A percentile compares a stretch with the other conserved stretches of the same genome.
These are phyloP conservation scores for Xyrauchen texanus DNA, from an alignment of 2,113 vertebrate genomes.

Conservation along the genomic window DNA sequence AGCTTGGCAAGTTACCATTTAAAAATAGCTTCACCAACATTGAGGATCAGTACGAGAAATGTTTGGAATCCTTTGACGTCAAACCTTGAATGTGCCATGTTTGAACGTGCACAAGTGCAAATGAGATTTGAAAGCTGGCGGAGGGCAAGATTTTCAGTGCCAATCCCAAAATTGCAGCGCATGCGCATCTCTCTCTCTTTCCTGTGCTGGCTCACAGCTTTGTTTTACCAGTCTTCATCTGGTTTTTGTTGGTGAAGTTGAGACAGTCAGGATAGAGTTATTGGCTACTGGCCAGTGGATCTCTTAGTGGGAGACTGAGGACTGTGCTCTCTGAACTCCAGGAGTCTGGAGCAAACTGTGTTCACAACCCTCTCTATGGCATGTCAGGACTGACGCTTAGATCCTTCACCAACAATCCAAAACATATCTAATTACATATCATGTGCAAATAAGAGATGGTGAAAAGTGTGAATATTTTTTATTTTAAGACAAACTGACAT, in stretches of 20 bases:
- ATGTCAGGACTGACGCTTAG: not conserved
- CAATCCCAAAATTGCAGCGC: no score
- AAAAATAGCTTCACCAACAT: no score
- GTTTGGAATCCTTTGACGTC: no score
- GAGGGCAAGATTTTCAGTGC: no score
- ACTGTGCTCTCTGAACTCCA: slow-evolving; percentile 40
- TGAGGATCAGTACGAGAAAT: no score
- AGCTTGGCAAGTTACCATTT: no score
- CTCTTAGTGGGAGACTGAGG: slow-evolving; percentile 54
- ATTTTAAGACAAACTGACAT: no score
- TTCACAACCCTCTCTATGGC: not conserved
- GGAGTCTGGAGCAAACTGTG: not conserved
- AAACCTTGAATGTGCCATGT: no score
- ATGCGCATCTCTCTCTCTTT: no score
- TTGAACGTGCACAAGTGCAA: no score
- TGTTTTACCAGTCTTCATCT: slow-evolving; percentile 60
- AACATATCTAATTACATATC: not conserved
- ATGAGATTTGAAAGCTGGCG: no score
- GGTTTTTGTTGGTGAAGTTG: slow-evolving; percentile 61
- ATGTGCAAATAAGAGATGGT: slow-evolving; percentile 12
- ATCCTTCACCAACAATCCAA: slow-evolving; percentile 1
- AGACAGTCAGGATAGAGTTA: slow-evolving; percentile 49
- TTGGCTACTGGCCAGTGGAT: slow-evolving; percentile 55
- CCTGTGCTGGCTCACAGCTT: not conserved
- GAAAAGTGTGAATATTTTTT: not conserved